Percentiles rank a stretch among this genome's conserved stretches.
phyloP scores from a whole-genome alignment of 2,797 vertebrate species.

The Chelon auratus region DNA sequence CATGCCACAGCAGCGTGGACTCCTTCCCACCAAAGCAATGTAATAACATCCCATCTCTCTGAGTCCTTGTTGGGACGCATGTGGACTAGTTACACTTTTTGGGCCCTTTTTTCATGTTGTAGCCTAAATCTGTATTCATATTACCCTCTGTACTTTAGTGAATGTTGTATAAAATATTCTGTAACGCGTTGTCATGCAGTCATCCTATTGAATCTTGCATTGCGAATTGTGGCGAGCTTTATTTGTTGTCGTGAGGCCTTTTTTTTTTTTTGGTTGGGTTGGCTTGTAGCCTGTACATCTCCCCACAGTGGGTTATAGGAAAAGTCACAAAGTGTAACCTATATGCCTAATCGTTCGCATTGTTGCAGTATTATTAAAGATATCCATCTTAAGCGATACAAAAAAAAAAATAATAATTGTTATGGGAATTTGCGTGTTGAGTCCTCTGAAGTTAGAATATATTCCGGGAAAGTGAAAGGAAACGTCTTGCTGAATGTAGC shows the following conservation, averaged over 20 bases:
- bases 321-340: constrained; percentile 30
- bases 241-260: constrained; percentile 64
- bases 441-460: constrained; percentile 44
- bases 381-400: constrained; percentile 47
- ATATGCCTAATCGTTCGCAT: constrained; percentile 48
- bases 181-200: constrained; percentile 50
- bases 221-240: constrained; percentile 69
- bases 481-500: constrained; percentile 70
- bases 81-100: not conserved
- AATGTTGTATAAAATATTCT: constrained; percentile 62
- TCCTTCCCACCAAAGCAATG: constrained; percentile 83
- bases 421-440: constrained; percentile 43
- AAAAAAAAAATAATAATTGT: constrained; percentile 43
- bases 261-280: constrained; percentile 36
- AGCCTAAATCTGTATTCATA: constrained; percentile 45
- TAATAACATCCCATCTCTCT: constrained; percentile 76
- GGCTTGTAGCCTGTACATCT: constrained; percentile 27
- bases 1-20: constrained; percentile 84
- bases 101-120: constrained; percentile 26
- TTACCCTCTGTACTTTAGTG: constrained; percentile 60
- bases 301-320: constrained; percentile 32
- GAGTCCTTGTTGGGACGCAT: constrained; percentile 39
- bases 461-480: constrained; percentile 40
- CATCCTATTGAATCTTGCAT: constrained; percentile 49
- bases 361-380: constrained; percentile 59